Evolutionary conservation across 1,140 invertebrate species (phyloP).

Genomic region (Eumeta japonica): DNA sequence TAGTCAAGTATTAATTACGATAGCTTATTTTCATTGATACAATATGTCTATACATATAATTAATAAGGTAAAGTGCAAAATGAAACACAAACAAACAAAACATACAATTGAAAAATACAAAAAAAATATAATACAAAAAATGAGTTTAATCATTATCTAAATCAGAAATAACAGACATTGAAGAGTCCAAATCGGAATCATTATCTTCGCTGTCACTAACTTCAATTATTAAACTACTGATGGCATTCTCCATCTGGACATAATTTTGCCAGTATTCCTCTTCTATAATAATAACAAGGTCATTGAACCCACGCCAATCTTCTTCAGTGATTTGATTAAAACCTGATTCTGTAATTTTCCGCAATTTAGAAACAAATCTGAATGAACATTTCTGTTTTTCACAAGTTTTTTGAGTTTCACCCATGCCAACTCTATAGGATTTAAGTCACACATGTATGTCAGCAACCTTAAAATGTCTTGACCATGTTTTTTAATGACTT

Average conservation of each 20-base stretch:
- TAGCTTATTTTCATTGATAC: no score
- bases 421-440: conserved; percentile 12
- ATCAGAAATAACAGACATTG: no score
- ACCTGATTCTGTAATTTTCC: conserved; percentile 14
- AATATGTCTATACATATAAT: no score
- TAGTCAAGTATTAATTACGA: no score
- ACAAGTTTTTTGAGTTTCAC: conserved; percentile 7
- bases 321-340: conserved; percentile 6
- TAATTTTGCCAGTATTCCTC: conserved; percentile 13
- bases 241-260: conserved; percentile 11
- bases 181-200: conserved; percentile 14
- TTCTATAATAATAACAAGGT: conserved; percentile 13
- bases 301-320: conserved; percentile 10
- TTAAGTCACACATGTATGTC: conserved; percentile 12
- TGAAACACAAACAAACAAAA: no score
- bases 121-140: no score
- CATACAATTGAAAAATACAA: no score
- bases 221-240: conserved; percentile 13
- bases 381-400: conserved; percentile 7
- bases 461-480: no score
- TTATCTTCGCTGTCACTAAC: conserved; percentile 13
- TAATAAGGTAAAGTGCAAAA: no score
- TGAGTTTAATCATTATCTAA: no score
- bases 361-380: conserved; percentile 11
- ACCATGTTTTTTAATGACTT: conserved; percentile 5